A percentile compares a stretch with the other conserved stretches of the same genome.
These are phyloP conservation scores for Aphodius sticticus DNA, from an alignment of 2,888 invertebrate genomes.

Conservation along the genomic window DNA sequence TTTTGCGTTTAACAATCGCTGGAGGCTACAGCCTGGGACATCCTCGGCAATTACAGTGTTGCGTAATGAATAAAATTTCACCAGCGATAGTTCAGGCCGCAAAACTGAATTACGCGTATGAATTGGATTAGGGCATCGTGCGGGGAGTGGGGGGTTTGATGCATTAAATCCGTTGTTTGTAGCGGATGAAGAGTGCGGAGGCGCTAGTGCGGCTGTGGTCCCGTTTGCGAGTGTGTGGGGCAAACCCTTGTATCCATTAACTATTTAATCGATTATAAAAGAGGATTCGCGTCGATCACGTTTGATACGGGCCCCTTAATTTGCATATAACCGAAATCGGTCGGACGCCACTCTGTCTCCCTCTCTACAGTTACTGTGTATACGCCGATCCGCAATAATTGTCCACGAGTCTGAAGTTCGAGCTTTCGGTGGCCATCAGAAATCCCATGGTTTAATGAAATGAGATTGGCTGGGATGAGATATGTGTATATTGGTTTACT, in stretches of 20 bases:
- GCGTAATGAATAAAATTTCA: background rate
- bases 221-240: background rate
- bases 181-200: background rate
- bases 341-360: background rate
- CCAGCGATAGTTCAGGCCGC: background rate
- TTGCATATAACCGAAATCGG: background rate
- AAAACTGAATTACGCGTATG: background rate
- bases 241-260: background rate
- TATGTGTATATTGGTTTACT: no score
- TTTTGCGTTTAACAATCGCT: no score
- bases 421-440: no score
- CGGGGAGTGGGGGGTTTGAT: background rate
- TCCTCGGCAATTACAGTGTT: no score
- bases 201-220: no score
- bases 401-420: no score
- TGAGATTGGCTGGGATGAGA: no score
- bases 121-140: background rate
- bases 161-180: background rate
- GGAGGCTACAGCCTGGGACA: no score
- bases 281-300: background rate
- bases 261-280: constrained; percentile 4
- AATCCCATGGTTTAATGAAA: no score
- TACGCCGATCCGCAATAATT: no score
- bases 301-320: background rate
- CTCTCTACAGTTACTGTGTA: no score